Percentiles rank a stretch among this genome's conserved stretches.
These are phyloP conservation scores for Naja naja DNA, from an alignment of 2,113 vertebrate species.

Conservation along the genomic window DNA sequence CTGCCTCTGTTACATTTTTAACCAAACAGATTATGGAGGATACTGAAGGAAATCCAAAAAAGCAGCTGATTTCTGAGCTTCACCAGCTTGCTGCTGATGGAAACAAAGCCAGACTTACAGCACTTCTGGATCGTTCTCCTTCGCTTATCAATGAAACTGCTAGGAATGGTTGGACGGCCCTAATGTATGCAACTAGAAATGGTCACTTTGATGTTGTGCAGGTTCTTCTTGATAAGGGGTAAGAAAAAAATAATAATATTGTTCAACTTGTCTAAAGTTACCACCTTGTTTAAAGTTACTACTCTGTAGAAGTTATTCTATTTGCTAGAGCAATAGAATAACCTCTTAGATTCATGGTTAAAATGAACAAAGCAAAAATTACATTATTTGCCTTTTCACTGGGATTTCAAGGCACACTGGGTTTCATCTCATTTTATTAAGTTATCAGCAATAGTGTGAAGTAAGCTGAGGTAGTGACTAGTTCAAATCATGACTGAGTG, in stretches of 20 bases:
- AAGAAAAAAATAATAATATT: conserved; percentile 42
- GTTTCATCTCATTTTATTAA: not conserved
- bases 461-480: not conserved
- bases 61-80: conserved; percentile 74
- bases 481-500: not conserved
- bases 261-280: not conserved
- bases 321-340: not conserved
- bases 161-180: conserved; percentile 85
- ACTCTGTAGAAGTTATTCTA: not conserved
- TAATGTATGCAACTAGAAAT: conserved; percentile 88
- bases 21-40: conserved; percentile 59
- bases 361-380: not conserved
- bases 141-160: conserved; percentile 76
- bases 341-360: not conserved
- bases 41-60: conserved; percentile 53
- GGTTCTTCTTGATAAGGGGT: conserved; percentile 82
- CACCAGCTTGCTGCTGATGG: conserved; percentile 78
- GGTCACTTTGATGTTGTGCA: conserved; percentile 76
- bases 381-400: not conserved
- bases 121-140: conserved; percentile 65
- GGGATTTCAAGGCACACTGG: not conserved
- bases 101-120: conserved; percentile 69
- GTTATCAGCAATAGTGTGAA: not conserved
- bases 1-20: not conserved
- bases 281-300: not conserved